A percentile compares a stretch with the other conserved stretches of the same genome.
phyloP scores from a whole-genome alignment of 2,888 invertebrate genomes.

The Mythimna albipuncta region DNA sequence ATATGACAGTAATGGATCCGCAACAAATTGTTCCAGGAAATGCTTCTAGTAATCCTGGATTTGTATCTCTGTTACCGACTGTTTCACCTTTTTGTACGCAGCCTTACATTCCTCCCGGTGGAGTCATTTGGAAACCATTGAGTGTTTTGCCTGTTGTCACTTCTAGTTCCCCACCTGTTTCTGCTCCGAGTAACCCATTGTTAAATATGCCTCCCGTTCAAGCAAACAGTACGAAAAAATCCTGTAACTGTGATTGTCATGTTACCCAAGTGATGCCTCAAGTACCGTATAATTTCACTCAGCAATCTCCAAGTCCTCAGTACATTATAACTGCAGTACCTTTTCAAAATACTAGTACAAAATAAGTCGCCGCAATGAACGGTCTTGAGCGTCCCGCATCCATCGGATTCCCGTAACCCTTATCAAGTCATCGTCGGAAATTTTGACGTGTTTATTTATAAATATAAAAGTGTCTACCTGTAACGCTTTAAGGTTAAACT shows the following conservation, averaged over 20 bases:
- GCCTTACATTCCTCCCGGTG: constrained; percentile 68
- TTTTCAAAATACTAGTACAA: constrained; percentile 62
- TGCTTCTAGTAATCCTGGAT: constrained; percentile 49
- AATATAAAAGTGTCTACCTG: too few relatives aligned
- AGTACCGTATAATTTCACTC: constrained; percentile 55
- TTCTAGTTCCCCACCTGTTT: constrained; percentile 54
- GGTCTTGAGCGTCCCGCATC: too few relatives aligned
- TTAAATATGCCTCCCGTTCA: constrained; percentile 44
- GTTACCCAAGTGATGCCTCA: constrained; percentile 41
- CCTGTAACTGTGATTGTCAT: constrained; percentile 78
- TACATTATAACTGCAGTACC: constrained; percentile 75
- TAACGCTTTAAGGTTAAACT: too few relatives aligned
- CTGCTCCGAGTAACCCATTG: constrained; percentile 51
- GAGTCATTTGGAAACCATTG: constrained; percentile 78
- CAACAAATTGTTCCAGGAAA: constrained; percentile 27
- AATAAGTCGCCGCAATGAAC: too few relatives aligned
- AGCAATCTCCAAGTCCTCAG: constrained; percentile 66
- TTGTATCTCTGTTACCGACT: constrained; percentile 68
- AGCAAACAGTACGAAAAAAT: constrained; percentile 50
- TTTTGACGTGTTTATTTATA: not conserved
- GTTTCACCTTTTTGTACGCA: constrained; percentile 65
- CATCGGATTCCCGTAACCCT: too few relatives aligned
- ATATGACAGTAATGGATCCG: constrained; percentile 18
- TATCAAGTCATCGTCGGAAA: too few relatives aligned
- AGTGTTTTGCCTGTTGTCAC: constrained; percentile 68